Evolutionary conservation across 2,888 invertebrate species (phyloP), one percentile per base, ranked within the genome.

Genomic region (Apamea anceps): DNA sequence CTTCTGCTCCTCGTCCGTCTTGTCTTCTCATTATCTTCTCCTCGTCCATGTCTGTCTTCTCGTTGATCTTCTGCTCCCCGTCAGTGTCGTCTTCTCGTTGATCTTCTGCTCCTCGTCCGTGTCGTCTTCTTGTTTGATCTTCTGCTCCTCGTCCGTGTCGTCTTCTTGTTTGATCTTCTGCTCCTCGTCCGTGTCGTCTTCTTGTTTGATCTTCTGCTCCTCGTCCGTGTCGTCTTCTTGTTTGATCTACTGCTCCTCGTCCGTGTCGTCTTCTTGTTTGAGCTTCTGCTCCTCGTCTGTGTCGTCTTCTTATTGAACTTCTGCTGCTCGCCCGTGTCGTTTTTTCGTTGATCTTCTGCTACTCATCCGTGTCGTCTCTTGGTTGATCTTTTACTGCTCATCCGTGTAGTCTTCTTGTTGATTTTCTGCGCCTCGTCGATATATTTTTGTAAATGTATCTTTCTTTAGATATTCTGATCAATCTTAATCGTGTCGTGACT

Each of bases 301-400:
- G 81, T 85, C 75, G 73, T 67, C 45, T 45, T 73, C 79, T 71
- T 54, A 25, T n/a, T 60, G 15, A 25, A 25, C 3, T 54, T 15
- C 21, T 6, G 42, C 75, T 10, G 3, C 77, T 63, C 76, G 37
- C 72, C 28, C 37, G 74, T 72, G 51, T 72, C 21, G 28, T 42
- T 13, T 71, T 75, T 37, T 28, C 0, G 21, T 6, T 60, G 6
- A 13, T 74, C 48, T 75, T 66, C 8, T 60, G 45, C 48, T 2
- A 13, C 70, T 81, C 80, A 81, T 85, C 54, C 68, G 78, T 71
- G 78, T 76, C 60, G 32, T 66, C 67, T 72, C 70, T 51, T 62
- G 62, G 45, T 2, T 42, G 12, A 3, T 62, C 57, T 71, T 66
- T 10, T 3, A 21, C 54, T 3, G 0, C 28, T 62, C 48, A 28